Evolutionary conservation across 2,888 invertebrate species (phyloP), one percentile per base, ranked within the genome.

Genomic region (Gymnocheta viridis): DNA sequence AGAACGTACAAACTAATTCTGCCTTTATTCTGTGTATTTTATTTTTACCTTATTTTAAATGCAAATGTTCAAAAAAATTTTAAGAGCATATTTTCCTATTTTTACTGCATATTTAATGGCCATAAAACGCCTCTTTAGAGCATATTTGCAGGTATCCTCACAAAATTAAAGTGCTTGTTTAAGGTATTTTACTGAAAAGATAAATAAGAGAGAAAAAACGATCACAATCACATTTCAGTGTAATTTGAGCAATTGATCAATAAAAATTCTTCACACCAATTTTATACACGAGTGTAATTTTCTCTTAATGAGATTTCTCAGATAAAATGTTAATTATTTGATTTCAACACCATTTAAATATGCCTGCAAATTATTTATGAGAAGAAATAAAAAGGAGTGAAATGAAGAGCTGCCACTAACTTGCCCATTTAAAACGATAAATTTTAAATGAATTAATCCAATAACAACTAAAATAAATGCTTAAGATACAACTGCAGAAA

Each of bases 371-470:
- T 64, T 56, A 41, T 54, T 22, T n/a, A 49, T 9, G n/a, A 44
- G 10, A 47, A 51, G 14, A 27, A 41, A 14, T 41, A 51, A 58
- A 47, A 67, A 32, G 6, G 12, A 22, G 64, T 32, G 24, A 38
- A 77, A 56, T 49, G 73, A 47, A 58, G 38, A 74, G 54, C 10
- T 47, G 41, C 4, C 51, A 54, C 22, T 41, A 19, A 49, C 58
- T 58, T 38, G 54, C 70, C 70, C 70, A 78, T 51, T 78, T 78
- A 47, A 64, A 67, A 22, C 47, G 19, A 58, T 58, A 69, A 72
- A 56, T 79, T 79, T 56, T 66, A 35, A 79, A 72, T 79, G 56
- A 44, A 72, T 72, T 79, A 79, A 72, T 72, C 44, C 41, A 80
- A 56, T 72, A 73, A 44, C 67, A 78, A 64, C 41, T 51, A 24